Conservation (phyloP, 2,797 vertebrate genomes). For the Typhlichthys subterraneus region DNA sequence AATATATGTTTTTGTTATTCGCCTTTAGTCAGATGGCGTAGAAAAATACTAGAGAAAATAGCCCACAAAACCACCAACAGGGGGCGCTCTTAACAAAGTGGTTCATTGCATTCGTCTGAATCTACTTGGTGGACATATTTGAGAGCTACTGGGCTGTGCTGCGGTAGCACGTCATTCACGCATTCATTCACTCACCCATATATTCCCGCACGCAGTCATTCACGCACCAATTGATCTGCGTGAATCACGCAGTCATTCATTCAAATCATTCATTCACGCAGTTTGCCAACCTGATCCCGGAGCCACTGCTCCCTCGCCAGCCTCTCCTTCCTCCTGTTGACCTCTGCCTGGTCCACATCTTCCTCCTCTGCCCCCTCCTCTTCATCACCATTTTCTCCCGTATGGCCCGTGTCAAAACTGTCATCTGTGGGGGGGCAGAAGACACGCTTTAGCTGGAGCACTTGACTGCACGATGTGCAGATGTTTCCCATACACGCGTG, state of each 20-base stretch:
- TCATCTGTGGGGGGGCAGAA: slow-evolving; percentile 80
- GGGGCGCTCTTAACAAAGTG: too few relatives aligned
- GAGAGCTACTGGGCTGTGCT: too few relatives aligned
- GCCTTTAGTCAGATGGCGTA: too few relatives aligned
- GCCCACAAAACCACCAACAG: too few relatives aligned
- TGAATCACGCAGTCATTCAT: not conserved
- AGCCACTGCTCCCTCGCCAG: slow-evolving; percentile 95
- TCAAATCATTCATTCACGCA: not conserved
- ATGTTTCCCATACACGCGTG: too few relatives aligned
- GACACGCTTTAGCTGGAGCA: too few relatives aligned
- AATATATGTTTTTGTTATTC: too few relatives aligned
- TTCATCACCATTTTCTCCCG: slow-evolving; percentile 80
- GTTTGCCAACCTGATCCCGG: slow-evolving; percentile 84
- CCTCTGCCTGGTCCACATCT: slow-evolving; percentile 83
- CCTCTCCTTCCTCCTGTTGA: slow-evolving; percentile 88
- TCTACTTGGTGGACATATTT: not conserved
- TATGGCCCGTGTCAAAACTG: slow-evolving; percentile 79
- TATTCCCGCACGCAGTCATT: not conserved
- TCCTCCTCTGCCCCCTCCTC: slow-evolving; percentile 78
- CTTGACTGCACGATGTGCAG: too few relatives aligned
- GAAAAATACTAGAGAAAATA: too few relatives aligned
- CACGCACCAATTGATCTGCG: too few relatives aligned
- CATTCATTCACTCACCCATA: not conserved
- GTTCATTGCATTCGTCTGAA: not conserved
- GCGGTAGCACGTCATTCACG: not conserved